Evolutionary conservation across 2,888 invertebrate genomes (phyloP).

Genomic region (Cantharis rustica): DNA sequence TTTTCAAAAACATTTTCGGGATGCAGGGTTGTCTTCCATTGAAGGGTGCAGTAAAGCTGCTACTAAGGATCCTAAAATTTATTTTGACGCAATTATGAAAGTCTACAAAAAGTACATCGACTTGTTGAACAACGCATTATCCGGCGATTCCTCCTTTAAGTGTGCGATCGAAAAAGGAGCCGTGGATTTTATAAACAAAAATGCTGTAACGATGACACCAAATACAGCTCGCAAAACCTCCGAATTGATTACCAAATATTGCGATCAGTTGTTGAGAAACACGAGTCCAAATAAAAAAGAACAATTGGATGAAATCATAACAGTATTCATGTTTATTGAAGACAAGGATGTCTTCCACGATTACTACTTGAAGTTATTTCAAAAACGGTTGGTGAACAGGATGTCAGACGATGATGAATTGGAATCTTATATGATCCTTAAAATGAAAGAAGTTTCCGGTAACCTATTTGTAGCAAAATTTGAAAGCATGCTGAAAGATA

Average conservation of each 20-base stretch:
- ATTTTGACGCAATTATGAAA: neutral
- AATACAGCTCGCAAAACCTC: neutral
- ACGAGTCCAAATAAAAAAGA: neutral
- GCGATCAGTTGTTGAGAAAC: neutral
- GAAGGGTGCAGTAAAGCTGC: neutral
- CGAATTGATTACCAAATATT: neutral
- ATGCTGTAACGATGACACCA: neutral
- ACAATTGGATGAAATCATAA: neutral
- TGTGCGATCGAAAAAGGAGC: neutral
- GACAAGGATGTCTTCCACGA: neutral
- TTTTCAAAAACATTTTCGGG: neutral
- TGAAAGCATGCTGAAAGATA: neutral
- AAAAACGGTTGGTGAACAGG: neutral
- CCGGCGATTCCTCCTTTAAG: neutral
- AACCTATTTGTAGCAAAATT: neutral
- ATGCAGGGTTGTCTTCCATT: neutral
- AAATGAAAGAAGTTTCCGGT: neutral
- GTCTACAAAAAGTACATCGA: neutral
- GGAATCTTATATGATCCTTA: neutral
- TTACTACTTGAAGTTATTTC: neutral
- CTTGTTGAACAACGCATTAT: neutral
- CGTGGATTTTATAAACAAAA: neutral
- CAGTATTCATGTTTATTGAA: neutral
- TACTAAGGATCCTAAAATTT: neutral
- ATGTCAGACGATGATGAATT: neutral